Percentiles rank a stretch among this genome's conserved stretches.
Conservation (phyloP, 2,113 vertebrate genomes). For the Albula goreensis region DNA sequence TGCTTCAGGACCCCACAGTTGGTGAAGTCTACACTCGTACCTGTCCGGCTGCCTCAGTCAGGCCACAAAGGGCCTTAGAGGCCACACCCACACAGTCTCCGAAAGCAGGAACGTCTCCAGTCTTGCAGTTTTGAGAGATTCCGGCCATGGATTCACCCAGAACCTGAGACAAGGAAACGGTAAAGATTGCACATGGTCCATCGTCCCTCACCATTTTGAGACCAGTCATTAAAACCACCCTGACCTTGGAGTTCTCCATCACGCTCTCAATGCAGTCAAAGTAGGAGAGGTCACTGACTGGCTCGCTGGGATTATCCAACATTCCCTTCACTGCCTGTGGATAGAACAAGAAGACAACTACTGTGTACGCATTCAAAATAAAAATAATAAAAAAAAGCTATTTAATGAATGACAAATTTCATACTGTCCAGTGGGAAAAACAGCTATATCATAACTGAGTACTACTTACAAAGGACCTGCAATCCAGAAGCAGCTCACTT, state of each 20-base stretch:
- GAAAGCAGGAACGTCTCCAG: conserved; percentile 86
- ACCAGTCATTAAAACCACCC: conserved; percentile 9
- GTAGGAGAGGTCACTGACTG: conserved; percentile 94
- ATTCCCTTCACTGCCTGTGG: conserved; percentile 91
- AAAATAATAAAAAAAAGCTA: too few relatives aligned
- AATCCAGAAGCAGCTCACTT: too few relatives aligned
- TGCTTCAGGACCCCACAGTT: neutral
- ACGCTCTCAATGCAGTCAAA: conserved; percentile 98
- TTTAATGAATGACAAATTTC: too few relatives aligned
- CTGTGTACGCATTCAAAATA: too few relatives aligned
- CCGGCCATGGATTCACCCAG: conserved; percentile 97
- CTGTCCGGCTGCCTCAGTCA: conserved; percentile 96
- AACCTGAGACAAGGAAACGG: conserved; percentile 67
- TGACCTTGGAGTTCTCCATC: conserved; percentile 99
- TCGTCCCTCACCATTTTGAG: neutral
- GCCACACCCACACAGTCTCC: conserved; percentile 92
- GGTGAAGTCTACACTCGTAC: conserved; percentile 62
- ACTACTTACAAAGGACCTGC: too few relatives aligned
- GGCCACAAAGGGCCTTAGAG: conserved; percentile 94
- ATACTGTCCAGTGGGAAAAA: too few relatives aligned
- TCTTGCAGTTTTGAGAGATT: conserved; percentile 97
- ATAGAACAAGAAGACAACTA: neutral
- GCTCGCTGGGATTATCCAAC: conserved; percentile 92
- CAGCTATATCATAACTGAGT: too few relatives aligned
- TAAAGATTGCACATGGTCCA: conserved; percentile 4